Conservation (phyloP, 2,797 vertebrate genomes). For the Enteromius thamalakanensis region DNA sequence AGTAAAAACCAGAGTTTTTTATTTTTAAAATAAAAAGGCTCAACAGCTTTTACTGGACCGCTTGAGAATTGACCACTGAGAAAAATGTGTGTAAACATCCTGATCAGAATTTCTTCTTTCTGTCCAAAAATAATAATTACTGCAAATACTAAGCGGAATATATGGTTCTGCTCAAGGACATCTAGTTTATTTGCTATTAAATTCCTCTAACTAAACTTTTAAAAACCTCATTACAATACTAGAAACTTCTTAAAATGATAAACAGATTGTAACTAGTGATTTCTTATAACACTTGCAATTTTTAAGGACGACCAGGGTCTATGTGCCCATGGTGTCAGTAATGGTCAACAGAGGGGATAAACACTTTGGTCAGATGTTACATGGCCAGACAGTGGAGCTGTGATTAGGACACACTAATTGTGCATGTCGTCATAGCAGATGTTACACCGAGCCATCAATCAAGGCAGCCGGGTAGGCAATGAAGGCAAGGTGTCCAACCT, state of each 20-base stretch:
- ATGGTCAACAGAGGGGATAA: neutral
- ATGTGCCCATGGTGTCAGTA: neutral
- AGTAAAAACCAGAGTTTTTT: neutral
- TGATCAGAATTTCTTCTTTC: neutral
- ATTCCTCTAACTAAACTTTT: neutral
- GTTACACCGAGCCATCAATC: conserved; percentile 74
- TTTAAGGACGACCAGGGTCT: neutral
- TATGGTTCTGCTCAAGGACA: conserved; percentile 5
- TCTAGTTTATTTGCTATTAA: neutral
- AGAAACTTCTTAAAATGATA: neutral
- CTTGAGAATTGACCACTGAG: neutral
- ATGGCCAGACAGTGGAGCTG: conserved; percentile 26
- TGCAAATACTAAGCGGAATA: neutral
- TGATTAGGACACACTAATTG: conserved; percentile 55
- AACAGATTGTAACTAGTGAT: neutral
- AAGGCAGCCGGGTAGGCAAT: conserved; percentile 72
- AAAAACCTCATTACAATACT: neutral
- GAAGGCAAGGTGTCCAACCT: conserved; percentile 57
- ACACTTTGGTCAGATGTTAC: neutral
- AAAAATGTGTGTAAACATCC: conserved; percentile 8
- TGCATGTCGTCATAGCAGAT: conserved; percentile 68
- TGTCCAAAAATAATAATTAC: neutral
- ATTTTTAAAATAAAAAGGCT: neutral
- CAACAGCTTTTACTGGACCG: neutral
- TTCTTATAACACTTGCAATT: neutral